phyloP scores from a whole-genome alignment of 2,797 vertebrate species.

The Danio jaintianensis region DNA sequence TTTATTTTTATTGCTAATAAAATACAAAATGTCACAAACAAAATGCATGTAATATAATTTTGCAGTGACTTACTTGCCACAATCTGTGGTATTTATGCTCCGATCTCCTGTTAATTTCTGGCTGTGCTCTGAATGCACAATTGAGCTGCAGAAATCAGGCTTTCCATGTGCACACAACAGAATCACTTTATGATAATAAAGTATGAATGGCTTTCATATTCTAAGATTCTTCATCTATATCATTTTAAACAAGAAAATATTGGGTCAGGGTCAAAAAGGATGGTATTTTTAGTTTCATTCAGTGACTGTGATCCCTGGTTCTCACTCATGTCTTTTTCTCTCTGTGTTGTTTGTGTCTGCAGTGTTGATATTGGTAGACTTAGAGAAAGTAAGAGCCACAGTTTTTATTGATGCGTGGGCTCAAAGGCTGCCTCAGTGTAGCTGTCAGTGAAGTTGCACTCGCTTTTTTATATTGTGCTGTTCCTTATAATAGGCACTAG shows the following conservation, averaged over 20 bases:
- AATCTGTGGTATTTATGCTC: not conserved
- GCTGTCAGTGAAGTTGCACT: conserved; percentile 57
- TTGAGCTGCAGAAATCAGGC: not conserved
- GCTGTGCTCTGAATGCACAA: not conserved
- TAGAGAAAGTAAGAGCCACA: conserved; percentile 51
- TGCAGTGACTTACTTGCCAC: not conserved
- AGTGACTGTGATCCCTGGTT: conserved; percentile 1
- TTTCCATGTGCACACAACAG: not conserved
- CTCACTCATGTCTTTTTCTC: conserved; percentile 27
- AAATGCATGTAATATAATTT: not conserved
- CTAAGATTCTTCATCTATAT: not conserved
- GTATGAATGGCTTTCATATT: not conserved
- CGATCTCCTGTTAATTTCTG: not conserved
- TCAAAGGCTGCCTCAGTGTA: conserved; percentile 62
- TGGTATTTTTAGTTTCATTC: conserved; percentile 41
- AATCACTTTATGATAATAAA: not conserved
- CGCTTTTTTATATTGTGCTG: conserved; percentile 55
- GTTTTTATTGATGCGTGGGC: conserved; percentile 66
- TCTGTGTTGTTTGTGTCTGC: conserved; percentile 48
- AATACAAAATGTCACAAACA: conserved; percentile 2
- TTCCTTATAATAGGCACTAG: conserved; percentile 61
- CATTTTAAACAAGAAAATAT: conserved; percentile 1
- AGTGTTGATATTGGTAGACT: conserved; percentile 54
- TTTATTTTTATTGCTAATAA: no score
- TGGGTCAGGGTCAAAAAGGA: conserved; percentile 23